Evolutionary conservation across 1,140 invertebrate species (phyloP), one percentile per base, ranked within the genome.

Genomic region (Schlechtendalia chinensis): DNA sequence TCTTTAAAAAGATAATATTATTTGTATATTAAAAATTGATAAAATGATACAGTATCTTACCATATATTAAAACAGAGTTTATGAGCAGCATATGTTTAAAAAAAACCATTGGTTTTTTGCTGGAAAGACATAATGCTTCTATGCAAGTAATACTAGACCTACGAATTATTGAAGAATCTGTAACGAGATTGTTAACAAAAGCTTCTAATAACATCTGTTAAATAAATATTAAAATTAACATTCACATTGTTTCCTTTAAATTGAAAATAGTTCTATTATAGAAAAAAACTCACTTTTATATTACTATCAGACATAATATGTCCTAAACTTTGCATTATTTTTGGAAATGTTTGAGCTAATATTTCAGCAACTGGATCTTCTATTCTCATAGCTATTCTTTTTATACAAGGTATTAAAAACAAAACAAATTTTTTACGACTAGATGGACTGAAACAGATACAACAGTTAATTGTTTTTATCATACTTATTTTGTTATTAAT

Each of bases 221-320:
- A 17, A 11, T 50, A 27, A 17, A 19, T 27, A 27, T 17, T 24
- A 50, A 69, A 39, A 39, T 14, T 67, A 22, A 39, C 19, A 4
- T 1, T 39, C 17, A 10, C 27, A 56, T n/a, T 56, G 19, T 56
- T 56, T 56, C n/a, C n/a, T n/a, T 56, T 56, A n/a, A 39, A 39
- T 39, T 4, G 32, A 39, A 4, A 4, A 39, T 39, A 39, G 8
- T 39, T 4, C 32, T 39, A 39, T 39, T 39, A 39, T 39, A 4
- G 8, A 39, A 39, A 39, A 39, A 22, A 67, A 50, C 39, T 27
- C 8, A 79, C 75, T 61, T 79, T 79, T 61, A 79, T 79, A 79
- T 79, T 79, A 19, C 27, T 79, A 61, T 79, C 75, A 47, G 75
- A 79, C 75, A 79, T 79, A 63, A 79, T 79, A 79, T 79, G 75